Evolutionary conservation across 2,888 invertebrate species (phyloP), one percentile per base, ranked within the genome.

Genomic region (Cartodere bifasciata): DNA sequence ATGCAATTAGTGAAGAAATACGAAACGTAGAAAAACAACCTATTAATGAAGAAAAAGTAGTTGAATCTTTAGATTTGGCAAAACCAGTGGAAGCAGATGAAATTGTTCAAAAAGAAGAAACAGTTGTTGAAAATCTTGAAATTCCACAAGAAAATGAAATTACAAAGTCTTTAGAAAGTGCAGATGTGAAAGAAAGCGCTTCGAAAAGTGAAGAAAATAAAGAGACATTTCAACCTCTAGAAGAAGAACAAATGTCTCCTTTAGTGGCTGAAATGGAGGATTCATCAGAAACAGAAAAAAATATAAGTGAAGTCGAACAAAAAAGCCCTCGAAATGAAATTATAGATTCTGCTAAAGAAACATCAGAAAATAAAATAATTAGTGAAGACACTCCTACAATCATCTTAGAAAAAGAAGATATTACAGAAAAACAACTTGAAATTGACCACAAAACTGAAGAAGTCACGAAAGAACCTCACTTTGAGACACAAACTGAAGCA

Each of bases 341-440:
- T 12, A 14, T 16, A 11, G 37, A 34, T 23, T 28, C 20, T 14
- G 11, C 6, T 23, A 28, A 27, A 22, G 23, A 31, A 11, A n/a
- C 20, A 7, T 13, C 14, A 23, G 10, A n/a, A 27, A 13, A 9
- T 27, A 9, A 27, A 36, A 23, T 16, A 14, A 17, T 14, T n/a
- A 4, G 23, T 23, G 26, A 13, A 31, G 31, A 31, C n/a, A 17
- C 10, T 13, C n/a, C n/a, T n/a, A n/a, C n/a, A n/a, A n/a, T n/a
- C n/a, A n/a, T n/a, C n/a, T n/a, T n/a, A n/a, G 22, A 6, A 16
- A 16, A 26, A 16, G 25, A 29, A 21, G 17, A 11, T 7, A 22
- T 34, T 1, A 23, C 20, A 29, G 21, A 13, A 23, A 26, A 12
- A 35, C 7, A 24, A 33, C 22, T 23, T 16, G 35, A 31, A 12